phyloP scores from a whole-genome alignment of 2,888 invertebrate species.

The Oegoconia quadripuncta region DNA sequence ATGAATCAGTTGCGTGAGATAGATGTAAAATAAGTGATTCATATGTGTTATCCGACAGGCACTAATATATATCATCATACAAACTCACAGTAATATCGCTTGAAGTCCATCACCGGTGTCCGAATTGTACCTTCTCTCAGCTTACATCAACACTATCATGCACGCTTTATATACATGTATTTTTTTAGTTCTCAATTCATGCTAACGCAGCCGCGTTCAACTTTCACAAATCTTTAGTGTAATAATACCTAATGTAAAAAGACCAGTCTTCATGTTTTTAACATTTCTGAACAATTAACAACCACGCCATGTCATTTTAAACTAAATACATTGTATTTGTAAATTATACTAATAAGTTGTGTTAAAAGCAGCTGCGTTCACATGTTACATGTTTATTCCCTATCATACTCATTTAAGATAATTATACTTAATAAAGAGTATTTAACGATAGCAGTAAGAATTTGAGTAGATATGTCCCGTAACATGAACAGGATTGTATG shows the following conservation, averaged over 20 bases:
- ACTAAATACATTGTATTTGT: conserved; percentile 4
- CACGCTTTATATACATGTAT: neutral
- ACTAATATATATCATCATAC: too few species aligned
- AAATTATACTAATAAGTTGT: conserved; percentile 1
- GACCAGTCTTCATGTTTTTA: neutral
- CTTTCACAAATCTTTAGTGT: neutral
- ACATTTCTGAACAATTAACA: too few species aligned
- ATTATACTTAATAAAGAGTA: conserved; percentile 16
- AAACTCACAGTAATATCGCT: too few species aligned
- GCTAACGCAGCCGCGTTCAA: neutral
- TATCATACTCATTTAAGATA: conserved; percentile 2
- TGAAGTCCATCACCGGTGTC: too few species aligned
- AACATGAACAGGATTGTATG: conserved; percentile 16
- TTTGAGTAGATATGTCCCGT: conserved; percentile 11
- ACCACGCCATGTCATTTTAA: neutral
- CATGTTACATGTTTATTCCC: neutral
- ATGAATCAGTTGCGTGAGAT: too few species aligned
- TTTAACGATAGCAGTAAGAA: conserved; percentile 12
- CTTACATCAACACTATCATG: conserved; percentile 22
- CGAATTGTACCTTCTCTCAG: conserved; percentile 31
- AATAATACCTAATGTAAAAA: too few species aligned
- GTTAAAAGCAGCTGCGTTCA: conserved; percentile 17
- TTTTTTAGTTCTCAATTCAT: neutral
- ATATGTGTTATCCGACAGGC: too few species aligned
- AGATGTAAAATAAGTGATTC: too few species aligned